Evolutionary conservation across 2,797 vertebrate genomes (phyloP), one percentile per base, ranked within the genome.

Genomic region (Acridotheres tristis): DNA sequence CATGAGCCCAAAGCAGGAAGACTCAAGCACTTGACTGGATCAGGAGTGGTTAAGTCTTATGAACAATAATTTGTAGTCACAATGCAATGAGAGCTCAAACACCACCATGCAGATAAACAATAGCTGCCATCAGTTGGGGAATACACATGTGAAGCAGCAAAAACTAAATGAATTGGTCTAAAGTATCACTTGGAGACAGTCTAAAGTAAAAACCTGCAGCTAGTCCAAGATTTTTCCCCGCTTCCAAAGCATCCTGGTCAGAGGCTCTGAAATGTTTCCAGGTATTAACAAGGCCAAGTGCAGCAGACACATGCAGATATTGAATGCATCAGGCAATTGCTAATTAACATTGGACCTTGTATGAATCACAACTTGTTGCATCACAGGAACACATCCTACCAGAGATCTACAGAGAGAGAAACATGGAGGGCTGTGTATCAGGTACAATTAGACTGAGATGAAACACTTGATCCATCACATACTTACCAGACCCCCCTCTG

Each of bases 401-500:
- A 74, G 50, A 69, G 16, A 50, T 13, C 38, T 79, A 69, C 34
- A 89, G 27, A 0, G 0, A 88, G 45, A 50, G 10, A 81, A 50
- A 51, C 32, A 34, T 4, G 16, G 19, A 88, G 32, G 23, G 50
- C 53, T 68, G 4, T 16, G 7, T 18, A 27, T n/a, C 38, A 45
- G 38, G 6, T 38, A 30, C 26, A 53, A 12, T 16, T 38, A 25
- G 32, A 51, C 42, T 7, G 42, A 82, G 25, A 38, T 43, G 0
- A 82, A 89, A 65, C 7, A 15, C 27, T 53, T 36, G 17, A 62
- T 54, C 16, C n/a, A 76, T 57, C 13, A 36, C 14, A 67, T 63
- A 95, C 96, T 96, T 62, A 97, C 96, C 94, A 91, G 77, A 43
- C 50, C 26, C 71, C 38, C 77, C 57, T 88, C 88, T 51, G 13